A percentile compares a stretch with the other conserved stretches of the same genome.
Evolutionary conservation across 2,797 vertebrate species (phyloP).

Genomic region (Perodicticus potto): DNA sequence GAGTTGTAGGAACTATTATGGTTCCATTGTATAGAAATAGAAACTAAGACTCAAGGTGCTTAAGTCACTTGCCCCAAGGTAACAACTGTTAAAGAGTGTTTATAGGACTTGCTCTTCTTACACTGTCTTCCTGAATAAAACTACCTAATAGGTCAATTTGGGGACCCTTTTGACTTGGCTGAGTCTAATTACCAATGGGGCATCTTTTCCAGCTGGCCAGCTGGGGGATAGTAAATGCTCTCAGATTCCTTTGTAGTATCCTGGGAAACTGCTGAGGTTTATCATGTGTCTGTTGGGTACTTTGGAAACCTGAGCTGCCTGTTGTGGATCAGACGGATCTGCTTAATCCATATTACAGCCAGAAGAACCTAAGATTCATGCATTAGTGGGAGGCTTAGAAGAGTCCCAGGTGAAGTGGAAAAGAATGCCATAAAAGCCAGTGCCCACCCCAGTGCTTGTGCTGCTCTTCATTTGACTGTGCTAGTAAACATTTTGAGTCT

Average conservation of each 20-base stretch:
- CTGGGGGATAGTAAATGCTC: background rate
- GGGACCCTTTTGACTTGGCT: background rate
- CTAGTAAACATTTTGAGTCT: background rate
- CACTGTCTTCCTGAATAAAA: constrained; percentile 12
- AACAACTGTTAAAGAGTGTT: background rate
- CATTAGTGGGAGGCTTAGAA: background rate
- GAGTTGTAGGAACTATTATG: background rate
- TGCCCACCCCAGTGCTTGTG: too few relatives aligned
- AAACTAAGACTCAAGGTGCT: constrained; percentile 37
- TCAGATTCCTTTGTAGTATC: constrained; percentile 16
- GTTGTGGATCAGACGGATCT: constrained; percentile 33
- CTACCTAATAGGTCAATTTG: background rate
- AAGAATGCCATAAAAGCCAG: background rate
- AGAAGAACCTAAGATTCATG: background rate
- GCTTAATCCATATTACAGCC: constrained; percentile 26
- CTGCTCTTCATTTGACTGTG: background rate
- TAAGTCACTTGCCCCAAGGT: background rate
- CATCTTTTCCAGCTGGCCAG: background rate
- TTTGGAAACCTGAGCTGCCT: constrained; percentile 57
- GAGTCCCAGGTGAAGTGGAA: background rate
- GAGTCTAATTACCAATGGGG: background rate
- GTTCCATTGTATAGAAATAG: constrained; percentile 4
- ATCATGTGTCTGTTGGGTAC: background rate
- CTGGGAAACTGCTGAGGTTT: constrained; percentile 37
- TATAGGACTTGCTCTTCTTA: background rate